These are phyloP conservation scores for Neomonachus schauinslandi DNA, from an alignment of 2,113 vertebrate genomes.

Conservation along the genomic window DNA sequence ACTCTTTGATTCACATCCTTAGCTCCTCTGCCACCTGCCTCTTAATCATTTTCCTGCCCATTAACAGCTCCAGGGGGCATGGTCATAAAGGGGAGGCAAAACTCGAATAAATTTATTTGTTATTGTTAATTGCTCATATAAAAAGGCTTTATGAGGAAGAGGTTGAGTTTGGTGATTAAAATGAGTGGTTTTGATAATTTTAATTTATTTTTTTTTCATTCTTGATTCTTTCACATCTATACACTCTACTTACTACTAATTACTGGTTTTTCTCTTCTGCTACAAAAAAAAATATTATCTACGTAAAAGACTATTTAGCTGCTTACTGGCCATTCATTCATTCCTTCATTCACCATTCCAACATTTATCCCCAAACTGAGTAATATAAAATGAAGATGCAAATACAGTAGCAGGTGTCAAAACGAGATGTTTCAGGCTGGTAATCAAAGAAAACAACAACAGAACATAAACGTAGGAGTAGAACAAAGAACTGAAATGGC, in stretches of 20 bases:
- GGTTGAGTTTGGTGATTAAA: constrained; percentile 16
- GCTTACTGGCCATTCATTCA: neutral
- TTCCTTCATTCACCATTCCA: neutral
- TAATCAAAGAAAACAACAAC: neutral
- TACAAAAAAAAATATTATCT: neutral
- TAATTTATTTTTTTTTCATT: constrained; percentile 31
- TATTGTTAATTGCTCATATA: constrained; percentile 50
- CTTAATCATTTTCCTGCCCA: constrained; percentile 53
- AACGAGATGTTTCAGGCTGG: neutral
- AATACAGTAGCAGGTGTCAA: neutral
- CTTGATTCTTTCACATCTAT: constrained; percentile 5
- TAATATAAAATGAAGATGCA: neutral
- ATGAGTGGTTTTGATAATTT: neutral
- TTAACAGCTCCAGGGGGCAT: constrained; percentile 38
- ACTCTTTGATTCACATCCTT: constrained; percentile 50
- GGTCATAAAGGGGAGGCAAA: constrained; percentile 11
- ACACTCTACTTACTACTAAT: neutral
- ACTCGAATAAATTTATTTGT: constrained; percentile 47
- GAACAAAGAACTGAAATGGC: neutral
- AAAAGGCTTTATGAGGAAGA: constrained; percentile 6
- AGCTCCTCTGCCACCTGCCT: constrained; percentile 57
- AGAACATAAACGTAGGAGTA: neutral
- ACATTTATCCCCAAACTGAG: neutral
- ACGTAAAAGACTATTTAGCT: neutral
- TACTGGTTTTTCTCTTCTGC: neutral